These are phyloP conservation scores for Pseudococcus jackbeardsleyi DNA, from an alignment of 2,888 invertebrate genomes.

Conservation along the genomic window DNA sequence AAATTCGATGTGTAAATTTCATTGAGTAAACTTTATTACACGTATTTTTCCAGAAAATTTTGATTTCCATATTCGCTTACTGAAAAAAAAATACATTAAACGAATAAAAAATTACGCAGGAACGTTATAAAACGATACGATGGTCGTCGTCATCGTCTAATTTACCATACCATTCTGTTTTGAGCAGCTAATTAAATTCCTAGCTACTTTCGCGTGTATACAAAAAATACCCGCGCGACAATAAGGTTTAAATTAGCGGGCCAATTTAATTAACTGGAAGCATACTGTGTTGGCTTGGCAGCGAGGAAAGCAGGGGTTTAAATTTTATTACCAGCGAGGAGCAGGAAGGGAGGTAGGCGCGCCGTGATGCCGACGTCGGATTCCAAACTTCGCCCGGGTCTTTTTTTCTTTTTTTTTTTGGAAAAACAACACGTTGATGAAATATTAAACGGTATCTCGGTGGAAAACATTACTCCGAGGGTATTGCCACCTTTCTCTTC, in stretches of 20 bases:
- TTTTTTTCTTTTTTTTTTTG: background rate
- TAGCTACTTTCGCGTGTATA: constrained; percentile 15
- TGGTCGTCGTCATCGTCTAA: background rate
- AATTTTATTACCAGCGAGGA: constrained; percentile 1
- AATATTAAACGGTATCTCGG: constrained; percentile 31
- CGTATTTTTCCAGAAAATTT: background rate
- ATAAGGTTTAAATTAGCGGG: constrained; percentile 27
- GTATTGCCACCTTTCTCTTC: background rate
- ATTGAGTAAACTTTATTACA: constrained; percentile 35
- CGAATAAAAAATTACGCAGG: background rate
- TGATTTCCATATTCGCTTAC: background rate
- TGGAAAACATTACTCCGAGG: background rate
- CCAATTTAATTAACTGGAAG: constrained; percentile 35
- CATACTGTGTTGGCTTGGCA: background rate
- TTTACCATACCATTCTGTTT: background rate
- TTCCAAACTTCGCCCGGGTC: background rate
- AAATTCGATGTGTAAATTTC: constrained; percentile 40
- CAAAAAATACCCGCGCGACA: constrained; percentile 12
- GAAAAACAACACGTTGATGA: background rate
- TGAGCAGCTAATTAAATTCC: constrained; percentile 3
- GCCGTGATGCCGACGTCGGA: background rate
- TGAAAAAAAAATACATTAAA: background rate
- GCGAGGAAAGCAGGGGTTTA: too few species aligned
- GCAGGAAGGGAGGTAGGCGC: background rate
- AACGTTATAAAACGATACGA: background rate